A percentile compares a stretch with the other conserved stretches of the same genome.
These are phyloP conservation scores for Chrysomela aeneicollis DNA, from an alignment of 2,888 invertebrate species.

Conservation along the genomic window DNA sequence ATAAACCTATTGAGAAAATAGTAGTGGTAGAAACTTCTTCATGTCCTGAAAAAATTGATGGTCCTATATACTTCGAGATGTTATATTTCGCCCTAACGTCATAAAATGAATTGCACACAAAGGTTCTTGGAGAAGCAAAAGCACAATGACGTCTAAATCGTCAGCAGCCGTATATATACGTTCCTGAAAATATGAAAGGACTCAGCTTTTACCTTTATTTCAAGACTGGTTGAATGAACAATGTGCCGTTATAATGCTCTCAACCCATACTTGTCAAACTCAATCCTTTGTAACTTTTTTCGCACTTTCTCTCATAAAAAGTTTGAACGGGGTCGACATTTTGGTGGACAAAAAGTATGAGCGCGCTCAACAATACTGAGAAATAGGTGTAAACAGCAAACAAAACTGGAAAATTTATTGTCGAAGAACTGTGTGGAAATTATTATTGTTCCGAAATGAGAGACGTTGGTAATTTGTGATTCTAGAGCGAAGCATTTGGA, in stretches of 20 bases:
- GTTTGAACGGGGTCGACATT: slow-evolving; percentile 13
- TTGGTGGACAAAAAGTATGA: slow-evolving; percentile 6
- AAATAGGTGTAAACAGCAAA: slow-evolving; percentile 5
- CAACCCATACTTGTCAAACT: slow-evolving; percentile 7
- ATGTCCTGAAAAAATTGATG: too few relatives aligned
- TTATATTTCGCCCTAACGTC: too few relatives aligned
- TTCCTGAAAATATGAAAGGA: background rate
- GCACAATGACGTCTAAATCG: background rate
- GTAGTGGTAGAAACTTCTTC: too few relatives aligned
- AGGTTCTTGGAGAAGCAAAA: background rate
- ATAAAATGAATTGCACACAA: background rate
- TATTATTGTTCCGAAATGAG: background rate
- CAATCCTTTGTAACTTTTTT: slow-evolving; percentile 12
- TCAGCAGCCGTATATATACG: background rate
- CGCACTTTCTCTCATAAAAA: slow-evolving; percentile 1
- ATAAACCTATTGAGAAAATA: too few relatives aligned
- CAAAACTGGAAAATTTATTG: background rate
- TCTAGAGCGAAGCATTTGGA: background rate
- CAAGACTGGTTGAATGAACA: slow-evolving; percentile 3
- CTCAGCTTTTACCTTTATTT: background rate
- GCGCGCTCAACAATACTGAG: slow-evolving; percentile 13
- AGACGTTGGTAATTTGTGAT: background rate
- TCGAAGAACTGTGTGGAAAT: background rate
- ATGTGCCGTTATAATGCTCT: slow-evolving; percentile 9
- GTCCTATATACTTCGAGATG: too few relatives aligned